Base-by-base conservation (phyloP, 2,888 invertebrate species). In the Pherbina coryleti region DNA sequence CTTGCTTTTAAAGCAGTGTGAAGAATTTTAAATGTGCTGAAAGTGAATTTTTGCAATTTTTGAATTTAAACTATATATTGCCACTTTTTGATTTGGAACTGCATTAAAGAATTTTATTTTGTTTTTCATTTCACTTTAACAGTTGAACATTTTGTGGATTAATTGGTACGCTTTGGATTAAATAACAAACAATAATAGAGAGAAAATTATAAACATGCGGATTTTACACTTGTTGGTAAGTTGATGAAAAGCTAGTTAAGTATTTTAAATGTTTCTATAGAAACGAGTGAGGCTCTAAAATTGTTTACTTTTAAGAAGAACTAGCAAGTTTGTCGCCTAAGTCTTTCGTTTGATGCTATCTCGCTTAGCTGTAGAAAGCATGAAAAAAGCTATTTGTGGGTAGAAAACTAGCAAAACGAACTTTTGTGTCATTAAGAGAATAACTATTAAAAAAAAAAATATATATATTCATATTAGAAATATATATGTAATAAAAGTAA, bases 191-290 rank as follows among this genome's bases (percentile, higher is more conserved):
- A 67, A 22, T 17, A 44, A 69, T 17, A 51, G 25, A 49, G 34
- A 69, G 17, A 14, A 69, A 17, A 44, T 44, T 44, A 51, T 51
- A 57, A 75, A 66, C 8, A 75, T 75, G 75, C 66, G 66, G 66
- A 66, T 75, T 55, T 22, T 53, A 67, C 19, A 67, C 25, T 37
- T 75, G 25, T 66, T 75, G 75, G 75, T 75, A 37, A 75, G 75
- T 66, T 51, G 1, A 28, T 11, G 55, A n/a, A 19, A 19, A 55
- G 55, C 55, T 55, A 19, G 22, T 22, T 8, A 55, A 55, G 22
- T 2, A 19, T 5, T 22, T 14, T 22, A 3, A 55, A 19, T 5
- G 19, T 55, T 55, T 55, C 19, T 22, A 55, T 3, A 14, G 44
- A 8, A 11, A 44, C 14, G 14, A 44, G 44, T 44, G 11, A 14